Evolutionary conservation across 2,888 invertebrate genomes (phyloP).

Genomic region (Apamea anceps): DNA sequence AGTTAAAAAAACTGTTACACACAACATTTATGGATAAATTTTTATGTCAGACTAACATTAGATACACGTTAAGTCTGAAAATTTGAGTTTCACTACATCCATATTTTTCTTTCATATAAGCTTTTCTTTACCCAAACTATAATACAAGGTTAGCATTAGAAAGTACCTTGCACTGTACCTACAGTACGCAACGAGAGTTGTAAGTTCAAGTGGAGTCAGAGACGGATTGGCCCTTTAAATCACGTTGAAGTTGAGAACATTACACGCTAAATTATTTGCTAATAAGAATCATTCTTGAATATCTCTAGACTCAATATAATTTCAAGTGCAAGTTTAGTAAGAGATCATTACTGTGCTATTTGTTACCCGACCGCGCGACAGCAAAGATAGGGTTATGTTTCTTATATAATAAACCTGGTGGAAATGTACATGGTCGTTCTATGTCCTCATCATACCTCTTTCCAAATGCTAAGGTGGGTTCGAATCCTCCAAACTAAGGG

Average conservation of each 20-base stretch:
- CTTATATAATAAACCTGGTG: not conserved
- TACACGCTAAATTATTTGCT: not conserved
- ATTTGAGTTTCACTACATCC: too few species aligned
- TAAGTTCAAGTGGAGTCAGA: not conserved
- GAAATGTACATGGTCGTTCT: not conserved
- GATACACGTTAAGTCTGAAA: too few species aligned
- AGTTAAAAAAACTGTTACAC: too few species aligned
- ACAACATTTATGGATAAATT: too few species aligned
- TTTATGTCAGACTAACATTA: too few species aligned
- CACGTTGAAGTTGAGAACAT: not conserved
- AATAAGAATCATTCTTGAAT: not conserved
- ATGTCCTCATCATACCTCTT: not conserved
- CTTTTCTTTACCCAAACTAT: not conserved
- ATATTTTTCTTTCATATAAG: too few species aligned
- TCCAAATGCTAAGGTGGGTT: too few species aligned
- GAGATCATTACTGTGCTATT: not conserved
- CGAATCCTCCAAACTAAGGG: too few species aligned
- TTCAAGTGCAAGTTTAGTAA: not conserved
- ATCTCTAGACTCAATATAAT: not conserved
- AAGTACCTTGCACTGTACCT: not conserved
- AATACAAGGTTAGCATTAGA: not conserved
- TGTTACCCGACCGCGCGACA: not conserved
- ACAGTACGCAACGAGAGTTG: not conserved
- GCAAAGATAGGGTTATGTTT: not conserved
- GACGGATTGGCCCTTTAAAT: not conserved